Evolutionary conservation across 2,113 vertebrate species (phyloP), one percentile per base, ranked within the genome.

Genomic region (Chaenocephalus aceratus): DNA sequence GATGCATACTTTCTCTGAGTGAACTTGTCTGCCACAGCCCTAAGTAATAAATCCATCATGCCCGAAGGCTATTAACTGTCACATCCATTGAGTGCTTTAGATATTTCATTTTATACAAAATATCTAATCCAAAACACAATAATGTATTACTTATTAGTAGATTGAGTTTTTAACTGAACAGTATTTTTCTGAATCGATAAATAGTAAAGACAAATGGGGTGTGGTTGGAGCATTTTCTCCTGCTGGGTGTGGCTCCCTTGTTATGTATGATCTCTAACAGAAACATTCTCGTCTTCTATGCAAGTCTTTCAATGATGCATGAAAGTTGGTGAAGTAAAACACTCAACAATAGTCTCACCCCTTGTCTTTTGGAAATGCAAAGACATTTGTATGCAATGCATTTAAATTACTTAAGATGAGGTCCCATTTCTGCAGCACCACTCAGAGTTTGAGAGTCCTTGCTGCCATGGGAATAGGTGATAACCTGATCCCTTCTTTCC

Each of bases 401-500:
- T 11, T 70, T 16, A 9, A 61, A n/a, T 26, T 3, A 44, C 9
- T 56, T 49, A 5, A 61, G 41, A 67, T 46, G 8, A 2, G 23
- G 36, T 57, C 56, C 4, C 45, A 69, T 41, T 69, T 70, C 53
- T 82, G 64, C 71, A 77, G 56, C 59, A 69, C 41, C 16, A 49
- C 6, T 53, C 15, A 48, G 70, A 62, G 30, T 18, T n/a, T 46
- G 44, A 2, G 18, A 78, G 49, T 66, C 56, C 63, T 52, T 64
- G 80, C 71, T 80, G 79, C 78, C 75, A 90, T 87, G 76, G 84
- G 34, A 84, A 69, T 71, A 59, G 48, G 52, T 77, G 64, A 82
- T 75, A 93, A 93, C 89, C 51, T 53, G 88, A 93, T 93, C 79
- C 58, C 60, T 60, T 67, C 0, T 58, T 78, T 66, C 72, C 41